These are phyloP conservation scores for Donacobius atricapilla DNA, from an alignment of 2,113 vertebrate species.

Conservation along the genomic window DNA sequence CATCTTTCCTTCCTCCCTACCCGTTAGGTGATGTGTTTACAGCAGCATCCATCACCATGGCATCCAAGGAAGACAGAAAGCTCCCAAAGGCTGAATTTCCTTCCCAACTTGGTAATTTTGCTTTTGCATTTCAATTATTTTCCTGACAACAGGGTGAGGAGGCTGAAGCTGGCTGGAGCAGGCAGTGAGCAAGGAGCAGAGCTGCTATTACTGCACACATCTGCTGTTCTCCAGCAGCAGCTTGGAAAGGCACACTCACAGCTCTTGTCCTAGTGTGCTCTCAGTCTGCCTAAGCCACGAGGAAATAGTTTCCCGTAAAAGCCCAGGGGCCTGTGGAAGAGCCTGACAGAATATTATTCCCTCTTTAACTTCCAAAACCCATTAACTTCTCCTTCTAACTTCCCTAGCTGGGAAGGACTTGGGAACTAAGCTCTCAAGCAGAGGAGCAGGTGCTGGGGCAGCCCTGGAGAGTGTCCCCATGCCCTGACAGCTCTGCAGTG, in stretches of 20 bases:
- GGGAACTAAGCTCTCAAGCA: background rate
- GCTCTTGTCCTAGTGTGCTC: background rate
- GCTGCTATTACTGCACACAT: background rate
- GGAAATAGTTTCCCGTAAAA: background rate
- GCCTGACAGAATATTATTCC: background rate
- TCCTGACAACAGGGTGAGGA: background rate
- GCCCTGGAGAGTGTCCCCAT: fast-evolving
- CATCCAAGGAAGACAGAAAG: background rate
- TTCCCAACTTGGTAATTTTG: background rate
- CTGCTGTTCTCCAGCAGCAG: background rate
- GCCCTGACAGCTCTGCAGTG: background rate
- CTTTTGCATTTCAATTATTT: background rate
- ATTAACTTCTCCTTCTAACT: background rate
- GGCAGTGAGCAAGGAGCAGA: background rate
- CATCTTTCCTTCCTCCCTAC: background rate
- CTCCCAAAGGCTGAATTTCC: background rate
- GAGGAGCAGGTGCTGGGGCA: background rate
- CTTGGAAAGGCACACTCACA: background rate
- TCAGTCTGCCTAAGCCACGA: background rate
- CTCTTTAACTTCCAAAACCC: background rate
- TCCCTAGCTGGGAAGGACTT: background rate
- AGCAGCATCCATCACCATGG: background rate
- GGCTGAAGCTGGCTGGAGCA: background rate
- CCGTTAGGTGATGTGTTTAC: background rate
- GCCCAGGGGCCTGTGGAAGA: background rate